A percentile compares a stretch with the other conserved stretches of the same genome.
These are phyloP conservation scores for Pantala flavescens DNA, from an alignment of 1,140 invertebrate genomes.

Conservation along the genomic window DNA sequence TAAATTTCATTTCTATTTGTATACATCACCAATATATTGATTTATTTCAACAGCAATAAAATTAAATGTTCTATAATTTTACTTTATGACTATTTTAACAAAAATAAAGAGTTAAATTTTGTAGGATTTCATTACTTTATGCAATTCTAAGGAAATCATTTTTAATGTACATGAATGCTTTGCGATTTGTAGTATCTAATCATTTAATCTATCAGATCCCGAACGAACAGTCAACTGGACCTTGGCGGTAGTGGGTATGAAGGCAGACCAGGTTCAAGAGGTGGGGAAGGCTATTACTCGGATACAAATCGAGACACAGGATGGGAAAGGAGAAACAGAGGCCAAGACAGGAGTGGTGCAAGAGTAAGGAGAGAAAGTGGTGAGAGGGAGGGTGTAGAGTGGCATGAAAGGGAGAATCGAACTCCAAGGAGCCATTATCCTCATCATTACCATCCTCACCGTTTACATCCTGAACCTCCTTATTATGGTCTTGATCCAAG, in stretches of 20 bases:
- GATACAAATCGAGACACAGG: neutral
- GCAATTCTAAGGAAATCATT: no score
- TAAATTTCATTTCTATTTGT: no score
- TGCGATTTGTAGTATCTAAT: no score
- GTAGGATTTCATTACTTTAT: no score
- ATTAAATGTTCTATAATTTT: no score
- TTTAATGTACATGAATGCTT: no score
- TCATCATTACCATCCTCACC: neutral
- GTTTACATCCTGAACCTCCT: neutral
- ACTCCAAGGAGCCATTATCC: neutral
- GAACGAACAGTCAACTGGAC: neutral
- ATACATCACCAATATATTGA: no score
- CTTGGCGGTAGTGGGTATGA: neutral
- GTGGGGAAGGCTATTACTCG: neutral
- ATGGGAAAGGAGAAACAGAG: neutral
- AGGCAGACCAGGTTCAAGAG: neutral
- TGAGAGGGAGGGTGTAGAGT: neutral
- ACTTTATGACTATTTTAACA: no score
- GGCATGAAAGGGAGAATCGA: neutral
- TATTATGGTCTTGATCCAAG: neutral
- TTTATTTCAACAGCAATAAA: no score
- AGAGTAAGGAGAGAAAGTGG: neutral
- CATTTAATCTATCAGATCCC: neutral
- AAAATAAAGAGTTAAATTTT: no score
- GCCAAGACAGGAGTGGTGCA: neutral